A percentile compares a stretch with the other conserved stretches of the same genome.
Conservation (phyloP, 1,140 invertebrate species). For the Anastrepha obliqua region DNA sequence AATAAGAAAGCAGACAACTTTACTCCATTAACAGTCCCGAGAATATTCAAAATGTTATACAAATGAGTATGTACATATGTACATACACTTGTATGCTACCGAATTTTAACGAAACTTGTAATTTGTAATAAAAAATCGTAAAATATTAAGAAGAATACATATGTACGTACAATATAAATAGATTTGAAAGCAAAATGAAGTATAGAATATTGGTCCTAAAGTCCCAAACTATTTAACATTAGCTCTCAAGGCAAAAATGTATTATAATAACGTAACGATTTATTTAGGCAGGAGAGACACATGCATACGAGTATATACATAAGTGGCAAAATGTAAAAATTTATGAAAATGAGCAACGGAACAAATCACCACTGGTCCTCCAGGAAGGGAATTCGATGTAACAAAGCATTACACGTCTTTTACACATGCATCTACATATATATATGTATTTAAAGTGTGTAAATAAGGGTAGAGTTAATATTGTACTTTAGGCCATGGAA, state of each 20-base stretch:
- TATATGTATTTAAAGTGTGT: slow-evolving; percentile 22
- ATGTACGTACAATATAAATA: not conserved
- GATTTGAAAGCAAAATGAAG: not conserved
- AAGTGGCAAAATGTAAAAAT: slow-evolving; percentile 7
- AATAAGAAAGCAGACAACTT: not conserved
- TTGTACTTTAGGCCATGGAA: slow-evolving; percentile 48
- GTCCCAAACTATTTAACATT: not conserved
- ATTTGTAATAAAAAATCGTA: not conserved
- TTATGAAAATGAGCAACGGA: slow-evolving; percentile 8
- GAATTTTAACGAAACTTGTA: slow-evolving; percentile 13
- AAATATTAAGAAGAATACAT: not conserved
- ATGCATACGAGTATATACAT: not conserved
- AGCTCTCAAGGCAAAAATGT: not conserved
- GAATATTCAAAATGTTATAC: not conserved
- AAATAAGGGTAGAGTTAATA: slow-evolving; percentile 30
- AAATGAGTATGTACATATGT: slow-evolving; percentile 1
- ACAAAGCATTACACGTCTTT: not conserved
- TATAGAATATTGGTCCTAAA: slow-evolving; percentile 2
- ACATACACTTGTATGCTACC: not conserved
- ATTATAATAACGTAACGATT: not conserved
- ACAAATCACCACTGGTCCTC: slow-evolving; percentile 21
- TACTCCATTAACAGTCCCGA: slow-evolving; percentile 4
- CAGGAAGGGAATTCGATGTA: slow-evolving; percentile 7
- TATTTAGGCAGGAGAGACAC: not conserved
- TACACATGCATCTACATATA: slow-evolving; percentile 5